These are phyloP conservation scores for Casuarius casuarius DNA, from an alignment of 2,113 vertebrate species.

Conservation along the genomic window DNA sequence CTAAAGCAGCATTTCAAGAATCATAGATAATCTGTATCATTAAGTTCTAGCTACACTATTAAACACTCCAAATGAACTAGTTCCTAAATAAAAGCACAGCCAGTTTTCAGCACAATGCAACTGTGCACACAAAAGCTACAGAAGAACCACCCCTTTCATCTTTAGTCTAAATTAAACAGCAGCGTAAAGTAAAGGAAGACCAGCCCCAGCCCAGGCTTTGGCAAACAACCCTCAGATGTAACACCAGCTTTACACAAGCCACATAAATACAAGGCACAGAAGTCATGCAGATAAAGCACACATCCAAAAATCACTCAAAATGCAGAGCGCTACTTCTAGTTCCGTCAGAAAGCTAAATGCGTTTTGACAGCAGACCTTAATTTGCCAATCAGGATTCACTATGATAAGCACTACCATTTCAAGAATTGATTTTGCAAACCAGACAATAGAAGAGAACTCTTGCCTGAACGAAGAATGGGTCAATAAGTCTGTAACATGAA, in stretches of 20 bases:
- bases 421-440: neutral
- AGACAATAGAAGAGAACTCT: neutral
- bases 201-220: neutral
- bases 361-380: neutral
- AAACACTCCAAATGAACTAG: neutral
- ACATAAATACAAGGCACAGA: rapidly evolving
- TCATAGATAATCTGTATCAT: neutral
- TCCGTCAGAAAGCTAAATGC: neutral
- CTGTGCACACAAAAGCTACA: neutral
- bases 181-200: too few species aligned
- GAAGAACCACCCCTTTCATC: neutral
- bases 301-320: too few species aligned
- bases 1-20: neutral
- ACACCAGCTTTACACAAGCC: neutral
- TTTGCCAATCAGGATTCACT: neutral
- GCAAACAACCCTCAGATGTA: neutral
- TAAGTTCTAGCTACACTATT: neutral
- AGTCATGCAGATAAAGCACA: neutral
- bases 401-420: neutral
- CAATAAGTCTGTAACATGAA: neutral
- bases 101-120: too few species aligned
- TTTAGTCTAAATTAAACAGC: neutral
- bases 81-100: neutral
- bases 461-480: neutral
- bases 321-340: neutral